Conservation (phyloP, 1,140 invertebrate genomes). For the Drosophila guanche region DNA sequence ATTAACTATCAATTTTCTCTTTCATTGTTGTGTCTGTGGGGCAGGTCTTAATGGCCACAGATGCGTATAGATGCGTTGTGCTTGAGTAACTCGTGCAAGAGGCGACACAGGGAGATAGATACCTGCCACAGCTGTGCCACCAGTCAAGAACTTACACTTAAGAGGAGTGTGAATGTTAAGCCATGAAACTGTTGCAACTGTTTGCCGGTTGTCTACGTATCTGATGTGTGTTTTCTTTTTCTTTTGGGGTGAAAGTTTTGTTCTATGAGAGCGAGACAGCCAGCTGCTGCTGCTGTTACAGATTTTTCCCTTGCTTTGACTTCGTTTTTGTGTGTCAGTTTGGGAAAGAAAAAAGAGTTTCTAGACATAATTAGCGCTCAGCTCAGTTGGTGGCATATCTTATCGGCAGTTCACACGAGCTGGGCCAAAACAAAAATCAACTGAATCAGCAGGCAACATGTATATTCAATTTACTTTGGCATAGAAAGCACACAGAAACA, state of each 20-base stretch:
- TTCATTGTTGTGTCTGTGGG: conserved; percentile 66
- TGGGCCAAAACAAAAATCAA: conserved; percentile 28
- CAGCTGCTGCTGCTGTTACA: conserved; percentile 57
- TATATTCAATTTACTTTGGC: conserved; percentile 10
- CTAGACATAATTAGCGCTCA: conserved; percentile 62
- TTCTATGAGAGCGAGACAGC: conserved; percentile 55
- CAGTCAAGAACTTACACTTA: conserved; percentile 49
- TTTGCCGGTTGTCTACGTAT: conserved; percentile 39
- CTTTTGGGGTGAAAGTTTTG: conserved; percentile 76
- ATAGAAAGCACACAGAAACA: conserved; percentile 61
- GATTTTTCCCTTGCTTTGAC: conserved; percentile 54
- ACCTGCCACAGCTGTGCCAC: background rate
- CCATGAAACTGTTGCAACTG: conserved; percentile 72
- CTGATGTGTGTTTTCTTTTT: conserved; percentile 4
- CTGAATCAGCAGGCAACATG: conserved; percentile 12
- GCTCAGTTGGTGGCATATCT: conserved; percentile 58
- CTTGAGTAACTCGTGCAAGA: conserved; percentile 47
- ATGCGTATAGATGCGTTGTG: conserved; percentile 68
- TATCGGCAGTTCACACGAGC: conserved; percentile 69
- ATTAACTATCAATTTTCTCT: conserved; percentile 77
- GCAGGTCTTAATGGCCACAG: conserved; percentile 46
- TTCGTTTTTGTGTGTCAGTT: conserved; percentile 53
- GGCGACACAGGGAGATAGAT: conserved; percentile 7
- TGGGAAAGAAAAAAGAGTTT: conserved; percentile 55
- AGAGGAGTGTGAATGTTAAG: conserved; percentile 73